These are phyloP conservation scores for Deroptyus accipitrinus DNA, from an alignment of 2,113 vertebrate genomes.

Conservation along the genomic window DNA sequence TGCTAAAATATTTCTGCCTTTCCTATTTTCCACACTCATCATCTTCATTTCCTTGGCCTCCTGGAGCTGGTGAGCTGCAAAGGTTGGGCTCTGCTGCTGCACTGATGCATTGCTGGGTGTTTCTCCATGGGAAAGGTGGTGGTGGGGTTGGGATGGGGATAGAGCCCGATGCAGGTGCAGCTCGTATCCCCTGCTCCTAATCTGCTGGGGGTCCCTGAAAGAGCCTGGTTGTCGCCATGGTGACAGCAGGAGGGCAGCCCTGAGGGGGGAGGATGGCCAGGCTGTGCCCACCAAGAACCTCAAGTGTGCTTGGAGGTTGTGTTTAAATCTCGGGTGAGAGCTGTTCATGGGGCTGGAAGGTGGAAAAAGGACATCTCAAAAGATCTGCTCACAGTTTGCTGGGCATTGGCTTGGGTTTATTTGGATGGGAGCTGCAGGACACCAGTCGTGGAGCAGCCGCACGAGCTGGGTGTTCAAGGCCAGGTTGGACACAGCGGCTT, in stretches of 20 bases:
- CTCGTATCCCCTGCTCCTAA: neutral
- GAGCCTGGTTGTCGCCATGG: neutral
- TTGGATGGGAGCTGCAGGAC: neutral
- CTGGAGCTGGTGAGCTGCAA: neutral
- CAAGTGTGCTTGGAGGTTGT: no score
- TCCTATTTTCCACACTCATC: neutral
- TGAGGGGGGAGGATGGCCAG: no score
- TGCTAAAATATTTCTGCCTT: neutral
- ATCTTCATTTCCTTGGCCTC: neutral
- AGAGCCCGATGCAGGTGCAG: neutral
- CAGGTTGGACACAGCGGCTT: neutral
- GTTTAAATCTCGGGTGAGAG: neutral
- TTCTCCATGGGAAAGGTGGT: neutral
- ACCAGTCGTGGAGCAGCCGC: neutral
- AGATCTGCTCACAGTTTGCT: neutral
- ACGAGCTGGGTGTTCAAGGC: neutral
- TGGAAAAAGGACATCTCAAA: fast-evolving
- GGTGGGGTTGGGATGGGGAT: neutral
- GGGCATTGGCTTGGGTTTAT: fast-evolving
- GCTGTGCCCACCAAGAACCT: neutral
- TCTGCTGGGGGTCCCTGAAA: neutral
- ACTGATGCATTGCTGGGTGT: neutral
- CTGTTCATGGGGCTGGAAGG: neutral
- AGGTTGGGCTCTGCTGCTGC: neutral
- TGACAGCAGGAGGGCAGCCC: neutral